Evolutionary conservation across 2,888 invertebrate genomes (phyloP).

Genomic region (Julus scanicus): DNA sequence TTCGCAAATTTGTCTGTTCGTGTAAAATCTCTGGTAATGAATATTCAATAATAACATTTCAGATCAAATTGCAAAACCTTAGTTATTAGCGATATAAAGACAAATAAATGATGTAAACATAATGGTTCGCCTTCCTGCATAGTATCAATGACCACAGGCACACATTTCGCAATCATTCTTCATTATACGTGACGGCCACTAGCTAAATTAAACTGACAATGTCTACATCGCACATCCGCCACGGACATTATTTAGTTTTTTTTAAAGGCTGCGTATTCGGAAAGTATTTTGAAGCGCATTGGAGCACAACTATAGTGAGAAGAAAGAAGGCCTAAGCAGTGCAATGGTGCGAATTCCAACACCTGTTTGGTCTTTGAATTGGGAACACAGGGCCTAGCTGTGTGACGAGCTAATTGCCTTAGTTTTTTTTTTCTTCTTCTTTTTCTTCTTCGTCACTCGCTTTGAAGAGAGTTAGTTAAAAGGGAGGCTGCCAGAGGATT

Average conservation of each 20-base stretch:
- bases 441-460: conserved; percentile 32
- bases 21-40: too few relatives aligned
- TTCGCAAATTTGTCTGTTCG: too few relatives aligned
- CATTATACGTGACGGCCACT: not conserved
- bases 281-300: not conserved
- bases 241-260: not conserved
- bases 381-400: conserved; percentile 30
- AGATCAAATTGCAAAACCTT: too few relatives aligned
- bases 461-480: conserved; percentile 42
- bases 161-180: not conserved
- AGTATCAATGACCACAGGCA: not conserved
- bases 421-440: not conserved
- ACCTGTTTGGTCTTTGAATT: conserved; percentile 42
- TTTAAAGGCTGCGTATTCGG: not conserved
- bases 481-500: not conserved
- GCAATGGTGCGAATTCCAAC: conserved; percentile 13
- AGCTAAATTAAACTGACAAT: not conserved
- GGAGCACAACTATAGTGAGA: not conserved
- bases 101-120: too few relatives aligned
- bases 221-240: not conserved
- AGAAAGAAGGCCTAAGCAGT: not conserved
- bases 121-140: too few relatives aligned
- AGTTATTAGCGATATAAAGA: too few relatives aligned
- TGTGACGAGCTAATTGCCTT: conserved; percentile 29
- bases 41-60: too few relatives aligned